phyloP scores from a whole-genome alignment of 1,140 invertebrate genomes.

The Hyles euphorbiae region DNA sequence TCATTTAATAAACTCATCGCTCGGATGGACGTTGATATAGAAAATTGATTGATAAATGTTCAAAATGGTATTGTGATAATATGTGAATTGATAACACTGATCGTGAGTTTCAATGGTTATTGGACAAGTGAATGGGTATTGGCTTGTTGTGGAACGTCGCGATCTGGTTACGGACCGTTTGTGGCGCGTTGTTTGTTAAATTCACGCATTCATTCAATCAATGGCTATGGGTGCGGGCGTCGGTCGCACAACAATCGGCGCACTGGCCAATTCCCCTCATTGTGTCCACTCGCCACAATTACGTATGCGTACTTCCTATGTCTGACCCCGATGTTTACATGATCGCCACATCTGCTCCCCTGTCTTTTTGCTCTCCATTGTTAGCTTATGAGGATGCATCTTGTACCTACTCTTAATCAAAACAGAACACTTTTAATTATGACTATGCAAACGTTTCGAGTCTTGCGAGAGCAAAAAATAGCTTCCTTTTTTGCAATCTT shows the following conservation, averaged over 20 bases:
- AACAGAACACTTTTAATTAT: conserved; percentile 21
- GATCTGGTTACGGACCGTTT: conserved; percentile 53
- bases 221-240: conserved; percentile 66
- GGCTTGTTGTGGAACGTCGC: conserved; percentile 17
- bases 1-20: too few species aligned
- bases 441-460: conserved; percentile 15
- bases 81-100: background rate
- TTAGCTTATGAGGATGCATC: conserved; percentile 34
- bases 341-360: conserved; percentile 45
- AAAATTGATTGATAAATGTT: too few species aligned
- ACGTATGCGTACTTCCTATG: conserved; percentile 62
- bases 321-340: conserved; percentile 37
- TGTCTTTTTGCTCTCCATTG: conserved; percentile 25
- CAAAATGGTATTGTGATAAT: too few species aligned
- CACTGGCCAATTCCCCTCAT: conserved; percentile 71
- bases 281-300: conserved; percentile 67
- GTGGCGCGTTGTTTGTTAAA: conserved; percentile 54
- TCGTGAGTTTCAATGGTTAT: conserved; percentile 1
- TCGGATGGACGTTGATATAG: too few species aligned
- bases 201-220: conserved; percentile 69
- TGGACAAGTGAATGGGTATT: conserved; percentile 2
- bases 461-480: background rate
- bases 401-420: conserved; percentile 25
- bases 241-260: conserved; percentile 70
- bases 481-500: too few species aligned